phyloP scores from a whole-genome alignment of 2,888 invertebrate species.

The Oligia strigilis region DNA sequence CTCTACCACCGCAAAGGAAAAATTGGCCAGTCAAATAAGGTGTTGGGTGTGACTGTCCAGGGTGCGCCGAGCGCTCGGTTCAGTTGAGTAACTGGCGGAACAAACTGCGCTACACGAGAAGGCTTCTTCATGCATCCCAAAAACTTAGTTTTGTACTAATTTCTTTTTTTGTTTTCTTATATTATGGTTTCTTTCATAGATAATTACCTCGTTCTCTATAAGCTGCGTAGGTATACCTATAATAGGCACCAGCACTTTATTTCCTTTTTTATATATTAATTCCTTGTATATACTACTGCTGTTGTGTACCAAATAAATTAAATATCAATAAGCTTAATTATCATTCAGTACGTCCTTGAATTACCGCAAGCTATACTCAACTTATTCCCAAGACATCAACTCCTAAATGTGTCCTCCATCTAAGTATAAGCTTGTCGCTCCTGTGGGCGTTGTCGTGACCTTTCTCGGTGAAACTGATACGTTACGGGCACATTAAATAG shows the following conservation, averaged over 20 bases:
- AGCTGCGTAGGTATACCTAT: neutral
- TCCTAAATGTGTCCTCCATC: neutral
- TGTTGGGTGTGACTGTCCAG: no score
- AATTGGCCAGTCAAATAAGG: no score
- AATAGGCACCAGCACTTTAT: neutral
- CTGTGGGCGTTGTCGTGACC: constrained; percentile 53
- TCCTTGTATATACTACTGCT: neutral
- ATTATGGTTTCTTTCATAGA: neutral
- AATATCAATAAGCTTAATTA: neutral
- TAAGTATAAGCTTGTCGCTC: constrained; percentile 29
- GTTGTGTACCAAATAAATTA: neutral
- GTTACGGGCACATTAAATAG: constrained; percentile 29
- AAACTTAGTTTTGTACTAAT: neutral
- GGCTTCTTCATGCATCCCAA: no score
- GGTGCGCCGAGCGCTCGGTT: no score
- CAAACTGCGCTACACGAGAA: no score
- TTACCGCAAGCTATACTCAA: neutral
- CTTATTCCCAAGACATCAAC: constrained; percentile 10
- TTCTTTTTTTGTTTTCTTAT: neutral
- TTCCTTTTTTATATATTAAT: neutral
- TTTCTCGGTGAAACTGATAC: constrained; percentile 52
- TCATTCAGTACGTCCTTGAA: neutral
- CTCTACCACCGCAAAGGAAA: no score
- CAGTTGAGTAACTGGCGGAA: no score
- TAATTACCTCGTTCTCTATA: neutral